These are phyloP conservation scores for Drosophila yakuba DNA, from an alignment of 1,140 invertebrate genomes.

Conservation along the genomic window DNA sequence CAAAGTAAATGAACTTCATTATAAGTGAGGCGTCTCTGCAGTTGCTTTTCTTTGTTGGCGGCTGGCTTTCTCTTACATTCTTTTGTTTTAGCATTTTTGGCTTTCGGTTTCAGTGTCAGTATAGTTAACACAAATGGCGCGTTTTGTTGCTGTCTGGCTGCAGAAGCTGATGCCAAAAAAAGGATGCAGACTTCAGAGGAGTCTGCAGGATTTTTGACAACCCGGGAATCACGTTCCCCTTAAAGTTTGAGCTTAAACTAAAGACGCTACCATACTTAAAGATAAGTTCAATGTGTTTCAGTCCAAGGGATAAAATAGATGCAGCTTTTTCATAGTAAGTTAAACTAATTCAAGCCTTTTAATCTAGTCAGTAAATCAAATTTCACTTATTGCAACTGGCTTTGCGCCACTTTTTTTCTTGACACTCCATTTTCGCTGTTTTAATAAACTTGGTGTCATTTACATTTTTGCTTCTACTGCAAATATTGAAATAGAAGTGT, in stretches of 20 bases:
- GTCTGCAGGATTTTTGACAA: conserved; percentile 8
- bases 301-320: too few species aligned
- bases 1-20: conserved; percentile 77
- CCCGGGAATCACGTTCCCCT: conserved; percentile 6
- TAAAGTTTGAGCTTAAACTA: conserved; percentile 2
- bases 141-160: conserved; percentile 23
- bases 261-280: neutral
- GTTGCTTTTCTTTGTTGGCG: conserved; percentile 5
- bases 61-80: conserved; percentile 4
- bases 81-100: conserved; percentile 25
- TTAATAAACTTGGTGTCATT: conserved; percentile 36
- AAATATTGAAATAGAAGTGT: conserved; percentile 22
- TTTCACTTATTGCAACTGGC: neutral
- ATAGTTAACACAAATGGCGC: conserved; percentile 25
- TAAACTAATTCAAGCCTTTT: neutral
- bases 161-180: conserved; percentile 11
- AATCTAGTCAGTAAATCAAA: neutral
- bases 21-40: conserved; percentile 59
- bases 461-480: conserved; percentile 25
- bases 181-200: conserved; percentile 4
- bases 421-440: neutral
- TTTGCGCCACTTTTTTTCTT: neutral
- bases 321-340: neutral
- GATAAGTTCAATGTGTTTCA: too few species aligned
- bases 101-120: conserved; percentile 52